Base-by-base conservation (phyloP, 2,888 invertebrate genomes). In the Nemotelus pantherinus region DNA sequence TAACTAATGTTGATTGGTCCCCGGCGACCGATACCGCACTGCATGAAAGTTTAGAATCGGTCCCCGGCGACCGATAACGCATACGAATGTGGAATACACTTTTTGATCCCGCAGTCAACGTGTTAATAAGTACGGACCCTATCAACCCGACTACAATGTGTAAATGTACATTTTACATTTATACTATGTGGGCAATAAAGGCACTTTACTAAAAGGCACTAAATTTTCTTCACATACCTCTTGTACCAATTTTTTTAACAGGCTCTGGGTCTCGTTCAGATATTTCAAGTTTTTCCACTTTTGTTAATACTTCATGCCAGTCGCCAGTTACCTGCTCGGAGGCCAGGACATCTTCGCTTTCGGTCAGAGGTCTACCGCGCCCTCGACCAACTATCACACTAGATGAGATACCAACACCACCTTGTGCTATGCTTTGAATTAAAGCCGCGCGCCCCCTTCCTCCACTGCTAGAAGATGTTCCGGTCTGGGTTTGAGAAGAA, bases 401-500 rank as follows among this genome's bases (percentile, higher is more conserved):
- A 4, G 74, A 60, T 5, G 48, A 2, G 4, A 41, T 6, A 2
- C 48, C 47, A 0, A 7, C 25, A 43, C 55, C 70, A 10, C 55
- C 44, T 41, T 47, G 63, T 5, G 74, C 10, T 3, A 60, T 39
- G 10, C 74, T 74, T 9, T 60, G 74, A 7, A 74, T 60, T 25
- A 74, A 43, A 9, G 60, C 60, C 5, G 74, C 74, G 7, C 74
- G 74, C 6, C 74, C 74, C 48, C 74, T 10, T 2, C 74, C 74
- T n/a, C 48, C 60, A 50, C 74, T 74, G 25, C 71, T 71, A 10
- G 50, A 50, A 4, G 74, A 48, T 4, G 71, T 47, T 6, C 44
- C 57, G 3, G 43, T 57, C 41, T 39, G 70, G 5, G 10, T 48
- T 3, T 43, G 58, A n/a, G 60, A 63, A 25, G 74, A 74, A 9